Evolutionary conservation across 2,888 invertebrate species (phyloP).

Genomic region (Tetropium fuscum): DNA sequence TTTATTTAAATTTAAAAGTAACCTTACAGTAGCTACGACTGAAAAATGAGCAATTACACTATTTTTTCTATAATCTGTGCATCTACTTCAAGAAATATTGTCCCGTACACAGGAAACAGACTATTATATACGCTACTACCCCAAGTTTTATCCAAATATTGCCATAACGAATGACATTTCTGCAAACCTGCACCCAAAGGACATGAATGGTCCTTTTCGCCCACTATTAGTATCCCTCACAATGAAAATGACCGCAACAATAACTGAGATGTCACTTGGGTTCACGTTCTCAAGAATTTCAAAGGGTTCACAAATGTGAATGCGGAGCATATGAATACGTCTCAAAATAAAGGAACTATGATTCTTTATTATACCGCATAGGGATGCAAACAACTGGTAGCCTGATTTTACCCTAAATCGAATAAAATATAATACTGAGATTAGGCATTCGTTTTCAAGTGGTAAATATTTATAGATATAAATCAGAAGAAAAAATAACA

Average conservation of each 20-base stretch:
- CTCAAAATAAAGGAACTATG: conserved; percentile 23
- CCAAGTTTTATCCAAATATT: conserved; percentile 6
- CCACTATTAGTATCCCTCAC: conserved; percentile 52
- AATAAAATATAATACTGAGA: conserved; percentile 51
- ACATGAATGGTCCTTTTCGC: conserved; percentile 42
- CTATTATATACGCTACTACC: conserved; percentile 22
- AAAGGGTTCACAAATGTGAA: conserved; percentile 48
- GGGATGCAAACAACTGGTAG: conserved; percentile 44
- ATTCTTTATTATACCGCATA: conserved; percentile 37
- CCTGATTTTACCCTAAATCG: conserved; percentile 46
- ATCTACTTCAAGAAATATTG: no score
- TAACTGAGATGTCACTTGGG: conserved; percentile 48
- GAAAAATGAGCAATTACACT: no score
- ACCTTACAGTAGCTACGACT: no score
- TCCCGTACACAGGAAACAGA: conserved; percentile 31
- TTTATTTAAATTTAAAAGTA: no score
- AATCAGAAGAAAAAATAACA: conserved; percentile 40
- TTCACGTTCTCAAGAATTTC: conserved; percentile 40
- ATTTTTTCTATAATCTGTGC: no score
- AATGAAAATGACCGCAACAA: conserved; percentile 49
- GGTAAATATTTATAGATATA: conserved; percentile 52
- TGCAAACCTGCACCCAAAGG: conserved; percentile 41
- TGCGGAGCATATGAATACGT: conserved; percentile 41
- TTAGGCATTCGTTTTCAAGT: conserved; percentile 45
- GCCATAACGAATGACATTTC: conserved; percentile 35